These are phyloP conservation scores for Rhinolophus sinicus DNA, from an alignment of 2,113 vertebrate species.

Conservation along the genomic window DNA sequence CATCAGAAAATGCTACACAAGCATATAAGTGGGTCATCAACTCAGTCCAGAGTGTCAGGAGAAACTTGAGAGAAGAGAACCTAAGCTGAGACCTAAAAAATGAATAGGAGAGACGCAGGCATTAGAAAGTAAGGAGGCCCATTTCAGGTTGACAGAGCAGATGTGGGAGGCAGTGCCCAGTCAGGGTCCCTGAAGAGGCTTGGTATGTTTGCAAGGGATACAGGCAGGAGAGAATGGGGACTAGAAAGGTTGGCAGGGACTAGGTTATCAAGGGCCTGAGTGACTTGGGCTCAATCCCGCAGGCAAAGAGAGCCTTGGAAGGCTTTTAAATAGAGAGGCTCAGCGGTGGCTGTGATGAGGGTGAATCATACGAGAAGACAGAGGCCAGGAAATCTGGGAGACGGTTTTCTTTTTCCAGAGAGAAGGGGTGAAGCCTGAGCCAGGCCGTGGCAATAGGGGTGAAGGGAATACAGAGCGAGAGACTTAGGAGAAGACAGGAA, in stretches of 20 bases:
- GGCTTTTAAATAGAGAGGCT: slow-evolving; percentile 15
- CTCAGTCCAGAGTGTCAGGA: not conserved
- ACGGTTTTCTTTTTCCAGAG: slow-evolving; percentile 1
- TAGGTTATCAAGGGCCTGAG: not conserved
- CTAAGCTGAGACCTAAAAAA: not conserved
- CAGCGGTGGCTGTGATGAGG: not conserved
- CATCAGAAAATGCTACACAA: not conserved
- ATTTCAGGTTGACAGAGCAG: not conserved
- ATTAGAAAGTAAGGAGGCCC: not conserved
- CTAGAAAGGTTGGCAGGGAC: not conserved
- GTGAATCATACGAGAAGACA: not conserved
- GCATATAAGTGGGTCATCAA: not conserved
- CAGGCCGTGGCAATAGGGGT: not conserved
- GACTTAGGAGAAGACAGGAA: not conserved
- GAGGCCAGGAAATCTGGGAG: not conserved
- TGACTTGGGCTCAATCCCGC: not conserved
- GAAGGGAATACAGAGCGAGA: not conserved
- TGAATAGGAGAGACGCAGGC: not conserved
- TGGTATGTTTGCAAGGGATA: not conserved
- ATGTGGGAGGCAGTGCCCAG: not conserved
- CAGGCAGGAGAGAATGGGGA: not conserved
- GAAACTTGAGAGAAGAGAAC: not conserved
- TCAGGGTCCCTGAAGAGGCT: not conserved
- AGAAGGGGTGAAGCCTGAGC: not conserved
- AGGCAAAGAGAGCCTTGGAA: not conserved